These are phyloP conservation scores for Hyperopisus bebe DNA, from an alignment of 2,113 vertebrate species.

Conservation along the genomic window DNA sequence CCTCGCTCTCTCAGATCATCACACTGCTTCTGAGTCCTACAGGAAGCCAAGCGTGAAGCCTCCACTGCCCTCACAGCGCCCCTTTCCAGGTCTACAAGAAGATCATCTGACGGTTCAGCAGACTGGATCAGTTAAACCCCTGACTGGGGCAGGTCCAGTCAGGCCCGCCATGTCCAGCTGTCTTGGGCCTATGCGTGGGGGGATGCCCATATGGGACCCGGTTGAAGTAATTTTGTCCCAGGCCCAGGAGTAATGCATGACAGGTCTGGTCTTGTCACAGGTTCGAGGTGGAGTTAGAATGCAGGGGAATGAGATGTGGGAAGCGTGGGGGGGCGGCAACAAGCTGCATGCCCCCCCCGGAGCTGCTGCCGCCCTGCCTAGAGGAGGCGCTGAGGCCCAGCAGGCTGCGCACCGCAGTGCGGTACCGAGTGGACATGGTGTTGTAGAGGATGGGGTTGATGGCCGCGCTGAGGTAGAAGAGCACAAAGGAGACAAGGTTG, in stretches of 20 bases:
- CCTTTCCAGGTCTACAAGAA: neutral
- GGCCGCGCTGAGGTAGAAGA: conserved; percentile 68
- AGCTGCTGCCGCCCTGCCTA: neutral
- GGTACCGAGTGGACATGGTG: conserved; percentile 63
- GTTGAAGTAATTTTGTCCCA: neutral
- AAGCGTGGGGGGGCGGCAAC: neutral
- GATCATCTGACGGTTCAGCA: neutral
- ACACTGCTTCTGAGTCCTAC: neutral
- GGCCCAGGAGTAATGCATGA: neutral
- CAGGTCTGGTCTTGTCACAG: conserved; percentile 31
- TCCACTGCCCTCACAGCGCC: neutral
- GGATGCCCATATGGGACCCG: neutral
- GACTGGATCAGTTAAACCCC: neutral
- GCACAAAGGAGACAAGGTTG: conserved; percentile 61
- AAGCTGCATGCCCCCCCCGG: neutral
- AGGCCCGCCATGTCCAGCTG: neutral
- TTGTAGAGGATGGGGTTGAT: conserved; percentile 69
- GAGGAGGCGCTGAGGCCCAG: conserved; percentile 16
- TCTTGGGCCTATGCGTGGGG: neutral
- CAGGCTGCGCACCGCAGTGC: conserved; percentile 53
- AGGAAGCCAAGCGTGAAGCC: neutral
- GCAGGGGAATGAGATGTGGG: conserved; percentile 26
- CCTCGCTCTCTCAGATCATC: neutral
- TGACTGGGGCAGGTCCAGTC: neutral
- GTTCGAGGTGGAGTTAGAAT: conserved; percentile 45